Base-by-base conservation (phyloP, 2,888 invertebrate species). In the Anarsia innoxiella region DNA sequence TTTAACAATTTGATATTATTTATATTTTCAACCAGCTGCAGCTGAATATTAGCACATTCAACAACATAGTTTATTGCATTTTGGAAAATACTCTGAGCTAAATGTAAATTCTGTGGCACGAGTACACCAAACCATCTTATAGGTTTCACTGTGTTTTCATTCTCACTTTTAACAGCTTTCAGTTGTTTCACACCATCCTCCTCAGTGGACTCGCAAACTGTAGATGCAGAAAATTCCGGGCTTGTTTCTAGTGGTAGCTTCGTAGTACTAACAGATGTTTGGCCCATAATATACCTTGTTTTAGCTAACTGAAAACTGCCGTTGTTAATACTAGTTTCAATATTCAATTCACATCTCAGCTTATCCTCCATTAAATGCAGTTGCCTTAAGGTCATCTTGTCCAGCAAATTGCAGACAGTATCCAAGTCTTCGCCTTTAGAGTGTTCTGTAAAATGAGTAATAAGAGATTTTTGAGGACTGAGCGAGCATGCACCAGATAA, bases 101-200 rank as follows among this genome's bases (percentile, higher is more conserved):
- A 87, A 53, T 91, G 89, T 56, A 96, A 75, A 60, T 91, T 90
- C 56, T 91, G 90, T 0, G 96, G 95, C 0, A 95, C 93, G 23
- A 96, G 72, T 25, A 94, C 88, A 8, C 95, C 95, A 79, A 96
- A 96, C 95, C 95, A 95, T 46, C 89, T 90, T 16, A 95, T 65
- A 0, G 96, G 95, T 66, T 96, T 89, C 10, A 42, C 39, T 10
- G 36, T 37, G 15, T 38, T 40, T 9, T 67, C 65, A 10, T 36
- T 28, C 28, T 37, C 36, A 36, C 28, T 42, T 12, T 41, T 40
- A 8, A 37, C 40, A 23, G 40, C 36, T 23, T 40, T 40, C 27
- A 44, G 27, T 56, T 61, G 85, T 65, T 58, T 86, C 45, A 56
- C 69, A 47, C 80, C 75, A 55, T 75, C 71, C 34, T 78, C 79